A percentile compares a stretch with the other conserved stretches of the same genome.
Evolutionary conservation across 2,113 vertebrate species (phyloP).

Genomic region (Periophthalmodon schlosseri): DNA sequence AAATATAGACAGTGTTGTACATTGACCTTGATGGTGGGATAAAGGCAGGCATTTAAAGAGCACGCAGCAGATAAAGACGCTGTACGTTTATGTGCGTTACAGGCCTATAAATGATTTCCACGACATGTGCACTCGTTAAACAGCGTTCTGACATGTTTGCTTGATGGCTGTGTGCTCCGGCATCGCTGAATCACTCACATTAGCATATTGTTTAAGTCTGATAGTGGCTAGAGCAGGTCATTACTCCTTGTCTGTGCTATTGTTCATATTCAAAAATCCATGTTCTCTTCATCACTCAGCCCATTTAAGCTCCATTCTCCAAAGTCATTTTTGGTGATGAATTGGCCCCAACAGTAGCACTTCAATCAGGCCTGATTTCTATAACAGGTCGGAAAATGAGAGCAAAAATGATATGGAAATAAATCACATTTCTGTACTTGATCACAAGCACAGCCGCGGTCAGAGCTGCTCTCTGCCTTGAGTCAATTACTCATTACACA

Average conservation of each 20-base stretch:
- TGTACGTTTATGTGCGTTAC: conserved; percentile 9
- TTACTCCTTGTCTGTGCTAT: conserved; percentile 64
- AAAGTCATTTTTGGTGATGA: conserved; percentile 69
- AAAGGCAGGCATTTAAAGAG: not conserved
- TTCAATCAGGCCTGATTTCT: conserved; percentile 74
- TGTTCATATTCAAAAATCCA: conserved; percentile 71
- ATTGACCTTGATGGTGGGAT: conserved; percentile 4
- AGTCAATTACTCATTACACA: conserved; percentile 84
- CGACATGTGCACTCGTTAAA: conserved; percentile 24
- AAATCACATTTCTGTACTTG: conserved; percentile 79
- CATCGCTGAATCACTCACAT: conserved; percentile 49
- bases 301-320: conserved; percentile 77
- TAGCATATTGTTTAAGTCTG: conserved; percentile 54
- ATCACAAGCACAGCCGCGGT: conserved; percentile 74
- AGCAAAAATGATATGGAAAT: conserved; percentile 79
- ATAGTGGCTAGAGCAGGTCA: conserved; percentile 57
- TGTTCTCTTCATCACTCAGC: conserved; percentile 74
- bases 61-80: not conserved
- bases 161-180: conserved; percentile 38
- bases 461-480: conserved; percentile 70
- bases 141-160: conserved; percentile 27
- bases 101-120: conserved; percentile 14
- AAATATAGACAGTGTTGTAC: not conserved
- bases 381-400: conserved; percentile 69
- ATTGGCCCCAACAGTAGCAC: conserved; percentile 72